Evolutionary conservation across 2,797 vertebrate genomes (phyloP), one percentile per base, ranked within the genome.

Genomic region (Cirrhinus mrigala): DNA sequence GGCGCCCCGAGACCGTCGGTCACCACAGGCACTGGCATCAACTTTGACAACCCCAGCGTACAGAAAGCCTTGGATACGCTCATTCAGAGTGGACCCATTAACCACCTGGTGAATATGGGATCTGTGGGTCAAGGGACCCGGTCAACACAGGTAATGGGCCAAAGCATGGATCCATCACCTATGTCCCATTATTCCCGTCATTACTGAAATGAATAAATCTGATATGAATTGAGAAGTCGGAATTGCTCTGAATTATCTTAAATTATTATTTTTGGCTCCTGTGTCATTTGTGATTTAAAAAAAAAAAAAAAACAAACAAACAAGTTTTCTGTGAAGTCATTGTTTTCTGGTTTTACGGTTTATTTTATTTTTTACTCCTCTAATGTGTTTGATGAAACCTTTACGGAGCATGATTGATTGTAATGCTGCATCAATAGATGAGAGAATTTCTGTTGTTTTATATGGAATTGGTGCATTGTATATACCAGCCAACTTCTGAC

Each of bases 1-100:
- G 91, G 92, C 1, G 89, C 89, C 82, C 95, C 94, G 50, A 96
- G 98, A 92, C 93, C 95, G 0, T 93, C 95, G 0, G 89, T 90
- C 37, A 90, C 95, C 22, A 90, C 96, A 9, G 92, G 92, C 78
- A 89, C 94, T 0, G 96, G 96, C 22, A 99, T 99, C 93, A 99
- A 99, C 93, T 99, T 99, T 77, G 98, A 99, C 93, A 99, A 97
- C 95, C 98, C 98, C 3, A 99, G 98, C 81, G 98, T 99, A 84
- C 97, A 99, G 95, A 99, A 99, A 91, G 98, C 98, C 68, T 95
- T 99, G 84, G 98, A 99, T 93, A 99, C 98, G 1, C 95, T 99
- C 64, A 99, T 99, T 90, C 98, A 99, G 94, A 99, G 98, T 24
- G 98, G 98, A 66, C 97, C 98, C 7, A 96, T 99, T 86, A 97